phyloP scores from a whole-genome alignment of 2,888 invertebrate genomes.

The Antitype chi region DNA sequence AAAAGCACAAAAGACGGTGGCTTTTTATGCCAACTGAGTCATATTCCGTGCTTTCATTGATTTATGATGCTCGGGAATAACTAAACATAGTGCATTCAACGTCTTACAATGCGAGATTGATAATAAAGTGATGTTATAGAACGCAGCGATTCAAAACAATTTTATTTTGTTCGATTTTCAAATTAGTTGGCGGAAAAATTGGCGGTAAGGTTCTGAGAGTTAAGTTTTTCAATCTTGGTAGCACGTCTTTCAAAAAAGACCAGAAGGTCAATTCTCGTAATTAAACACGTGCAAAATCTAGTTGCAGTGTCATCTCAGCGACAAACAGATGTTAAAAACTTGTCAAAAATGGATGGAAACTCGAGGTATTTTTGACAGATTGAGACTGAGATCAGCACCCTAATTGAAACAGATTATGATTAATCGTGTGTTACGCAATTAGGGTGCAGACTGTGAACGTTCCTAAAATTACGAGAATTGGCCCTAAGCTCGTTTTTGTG shows the following conservation, averaged over 20 bases:
- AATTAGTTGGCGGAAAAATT: constrained; percentile 28
- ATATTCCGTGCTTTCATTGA: constrained; percentile 67
- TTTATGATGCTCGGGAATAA: constrained; percentile 63
- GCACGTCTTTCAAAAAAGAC: background rate
- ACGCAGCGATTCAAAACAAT: constrained; percentile 45
- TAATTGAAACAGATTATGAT: too few relatives aligned
- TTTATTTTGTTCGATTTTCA: constrained; percentile 54
- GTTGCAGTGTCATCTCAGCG: too few relatives aligned
- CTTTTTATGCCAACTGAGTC: constrained; percentile 74
- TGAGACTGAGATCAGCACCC: too few relatives aligned
- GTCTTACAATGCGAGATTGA: constrained; percentile 58
- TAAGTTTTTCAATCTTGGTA: constrained; percentile 27
- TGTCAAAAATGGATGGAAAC: too few relatives aligned
- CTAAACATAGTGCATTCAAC: constrained; percentile 60
- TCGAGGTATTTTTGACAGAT: too few relatives aligned
- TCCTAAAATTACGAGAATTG: too few relatives aligned
- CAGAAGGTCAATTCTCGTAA: too few relatives aligned
- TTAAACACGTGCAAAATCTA: too few relatives aligned
- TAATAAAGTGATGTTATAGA: constrained; percentile 57
- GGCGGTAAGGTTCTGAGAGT: constrained; percentile 12
- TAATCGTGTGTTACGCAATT: too few relatives aligned
- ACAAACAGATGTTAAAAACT: too few relatives aligned
- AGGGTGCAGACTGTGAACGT: too few relatives aligned
- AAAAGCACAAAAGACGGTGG: constrained; percentile 76
- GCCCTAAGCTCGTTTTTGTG: too few relatives aligned